Evolutionary conservation across 2,113 vertebrate species (phyloP).

Genomic region (Morphnarchus princeps): DNA sequence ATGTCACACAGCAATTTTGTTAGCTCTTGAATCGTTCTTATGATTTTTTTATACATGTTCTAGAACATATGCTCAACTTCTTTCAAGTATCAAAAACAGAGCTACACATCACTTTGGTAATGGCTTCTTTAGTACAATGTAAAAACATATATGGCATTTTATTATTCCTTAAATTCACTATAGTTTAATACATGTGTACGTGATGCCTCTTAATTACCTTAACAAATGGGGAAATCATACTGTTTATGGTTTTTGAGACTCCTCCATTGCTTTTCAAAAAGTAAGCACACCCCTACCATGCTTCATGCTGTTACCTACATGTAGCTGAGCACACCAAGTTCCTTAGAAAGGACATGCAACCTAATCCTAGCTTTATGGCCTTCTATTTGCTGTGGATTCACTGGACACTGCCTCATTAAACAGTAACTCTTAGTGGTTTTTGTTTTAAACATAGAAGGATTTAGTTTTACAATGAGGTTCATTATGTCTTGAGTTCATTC

Average conservation of each 20-base stretch:
- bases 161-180: background rate
- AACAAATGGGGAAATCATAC: background rate
- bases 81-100: background rate
- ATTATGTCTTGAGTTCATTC: background rate
- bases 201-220: background rate
- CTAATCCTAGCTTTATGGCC: background rate
- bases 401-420: background rate
- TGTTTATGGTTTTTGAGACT: background rate
- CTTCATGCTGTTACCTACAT: background rate
- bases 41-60: background rate
- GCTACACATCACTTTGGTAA: background rate
- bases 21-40: background rate
- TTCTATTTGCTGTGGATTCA: background rate
- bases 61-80: background rate
- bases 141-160: background rate
- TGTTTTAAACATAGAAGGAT: background rate
- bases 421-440: background rate
- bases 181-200: background rate
- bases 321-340: background rate
- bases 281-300: rapidly evolving
- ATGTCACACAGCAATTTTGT: background rate
- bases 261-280: background rate
- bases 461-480: background rate
- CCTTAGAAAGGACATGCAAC: background rate
- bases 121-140: background rate